Evolutionary conservation across 2,888 invertebrate genomes (phyloP).

Genomic region (Acanthosoma haemorrhoidale): DNA sequence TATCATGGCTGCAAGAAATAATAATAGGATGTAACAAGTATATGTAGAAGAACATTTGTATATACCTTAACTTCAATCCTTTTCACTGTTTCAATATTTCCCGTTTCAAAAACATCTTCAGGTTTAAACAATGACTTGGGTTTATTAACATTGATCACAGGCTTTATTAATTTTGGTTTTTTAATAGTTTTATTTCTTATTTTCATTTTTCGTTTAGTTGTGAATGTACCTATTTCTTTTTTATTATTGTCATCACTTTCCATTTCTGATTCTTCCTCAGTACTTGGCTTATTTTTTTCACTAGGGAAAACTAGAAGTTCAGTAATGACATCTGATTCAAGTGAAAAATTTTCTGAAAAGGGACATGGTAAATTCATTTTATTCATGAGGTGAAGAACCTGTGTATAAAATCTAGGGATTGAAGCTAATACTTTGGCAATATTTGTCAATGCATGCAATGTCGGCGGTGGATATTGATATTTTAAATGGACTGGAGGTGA

Average conservation of each 20-base stretch:
- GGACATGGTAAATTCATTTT: slow-evolving; percentile 86
- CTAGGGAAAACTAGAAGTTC: neutral
- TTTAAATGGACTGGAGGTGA: slow-evolving; percentile 69
- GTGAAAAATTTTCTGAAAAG: slow-evolving; percentile 54
- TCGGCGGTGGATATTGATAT: slow-evolving; percentile 77
- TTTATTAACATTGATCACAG: slow-evolving; percentile 38
- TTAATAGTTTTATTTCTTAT: slow-evolving; percentile 51
- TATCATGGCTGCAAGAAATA: too few relatives aligned
- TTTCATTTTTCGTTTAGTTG: slow-evolving; percentile 47
- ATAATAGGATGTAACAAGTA: too few relatives aligned
- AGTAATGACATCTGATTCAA: slow-evolving; percentile 40
- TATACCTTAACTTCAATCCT: slow-evolving; percentile 54
- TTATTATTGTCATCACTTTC: slow-evolving; percentile 55
- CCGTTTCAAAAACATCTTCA: slow-evolving; percentile 55
- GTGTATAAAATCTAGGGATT: slow-evolving; percentile 75
- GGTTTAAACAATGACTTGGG: slow-evolving; percentile 45
- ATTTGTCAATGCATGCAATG: slow-evolving; percentile 64
- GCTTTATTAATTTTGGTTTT: slow-evolving; percentile 53
- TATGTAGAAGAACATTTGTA: too few relatives aligned
- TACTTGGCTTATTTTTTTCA: slow-evolving; percentile 9
- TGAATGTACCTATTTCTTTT: slow-evolving; percentile 41
- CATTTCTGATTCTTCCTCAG: slow-evolving; percentile 57
- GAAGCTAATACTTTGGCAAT: slow-evolving; percentile 69
- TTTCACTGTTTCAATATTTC: slow-evolving; percentile 47
- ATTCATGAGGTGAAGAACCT: slow-evolving; percentile 86